phyloP scores from a whole-genome alignment of 92 coral and sea anemone species.

The Isaurus tuberculatus region DNA sequence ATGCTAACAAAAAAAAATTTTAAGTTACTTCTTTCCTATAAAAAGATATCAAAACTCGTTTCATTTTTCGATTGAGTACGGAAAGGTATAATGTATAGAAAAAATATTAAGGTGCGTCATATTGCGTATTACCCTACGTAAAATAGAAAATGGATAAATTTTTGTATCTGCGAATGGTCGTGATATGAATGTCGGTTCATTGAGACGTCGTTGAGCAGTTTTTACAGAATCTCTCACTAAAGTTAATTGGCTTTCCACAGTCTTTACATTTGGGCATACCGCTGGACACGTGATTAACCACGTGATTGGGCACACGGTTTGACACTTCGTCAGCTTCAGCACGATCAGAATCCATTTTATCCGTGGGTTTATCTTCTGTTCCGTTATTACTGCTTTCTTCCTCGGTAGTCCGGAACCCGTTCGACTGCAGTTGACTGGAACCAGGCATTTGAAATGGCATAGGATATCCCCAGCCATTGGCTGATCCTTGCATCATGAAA shows the following conservation, averaged over 20 bases:
- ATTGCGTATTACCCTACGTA: background rate
- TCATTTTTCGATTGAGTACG: background rate
- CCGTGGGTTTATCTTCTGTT: background rate
- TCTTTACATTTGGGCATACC: constrained; percentile 31
- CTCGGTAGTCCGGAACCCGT: constrained; percentile 21
- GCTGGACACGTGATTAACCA: constrained; percentile 6
- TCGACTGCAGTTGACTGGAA: constrained; percentile 14
- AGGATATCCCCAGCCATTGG: constrained; percentile 63
- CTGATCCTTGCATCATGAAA: constrained; percentile 74
- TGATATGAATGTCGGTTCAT: background rate
- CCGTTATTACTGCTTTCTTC: background rate
- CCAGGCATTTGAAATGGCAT: constrained; percentile 58
- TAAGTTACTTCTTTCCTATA: background rate
- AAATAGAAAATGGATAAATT: background rate
- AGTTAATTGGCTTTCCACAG: constrained; percentile 44
- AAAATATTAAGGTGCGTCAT: background rate
- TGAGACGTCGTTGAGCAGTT: constrained; percentile 50
- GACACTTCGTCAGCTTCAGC: background rate
- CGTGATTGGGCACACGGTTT: constrained; percentile 22
- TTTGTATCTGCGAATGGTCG: background rate
- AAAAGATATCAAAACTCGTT: background rate
- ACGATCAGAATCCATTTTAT: constrained; percentile 15
- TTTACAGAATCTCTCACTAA: constrained; percentile 61
- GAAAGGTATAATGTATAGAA: background rate
- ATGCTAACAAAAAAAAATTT: background rate